Percentiles rank a stretch among this genome's conserved stretches.
These are phyloP conservation scores for Agrenia bidenticulata DNA, from an alignment of 2,888 invertebrate genomes.

Conservation along the genomic window DNA sequence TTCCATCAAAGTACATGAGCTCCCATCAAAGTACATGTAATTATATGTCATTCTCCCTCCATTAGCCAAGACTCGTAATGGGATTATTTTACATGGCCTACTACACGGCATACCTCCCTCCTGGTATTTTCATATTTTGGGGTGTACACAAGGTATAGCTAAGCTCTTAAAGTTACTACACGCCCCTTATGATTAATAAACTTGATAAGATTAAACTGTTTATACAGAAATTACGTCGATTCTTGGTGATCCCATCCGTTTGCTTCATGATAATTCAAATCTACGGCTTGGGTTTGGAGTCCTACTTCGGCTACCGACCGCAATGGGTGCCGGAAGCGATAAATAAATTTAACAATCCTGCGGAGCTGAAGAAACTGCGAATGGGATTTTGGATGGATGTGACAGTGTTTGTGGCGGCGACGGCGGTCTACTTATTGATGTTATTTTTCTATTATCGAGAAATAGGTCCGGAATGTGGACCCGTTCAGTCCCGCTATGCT, in stretches of 20 bases:
- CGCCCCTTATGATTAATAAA: too few relatives aligned
- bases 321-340: conserved; percentile 32
- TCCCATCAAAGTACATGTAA: too few relatives aligned
- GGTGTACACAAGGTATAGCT: conserved; percentile 46
- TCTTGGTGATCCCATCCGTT: conserved; percentile 37
- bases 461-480: conserved; percentile 37
- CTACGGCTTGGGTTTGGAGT: conserved; percentile 33
- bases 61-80: conserved; percentile 31
- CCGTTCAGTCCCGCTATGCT: conserved; percentile 40
- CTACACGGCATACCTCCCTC: conserved; percentile 41
- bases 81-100: conserved; percentile 43
- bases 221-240: conserved; percentile 39
- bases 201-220: too few relatives aligned
- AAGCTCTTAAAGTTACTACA: too few relatives aligned
- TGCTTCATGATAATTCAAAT: conserved; percentile 35
- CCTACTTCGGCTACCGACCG: conserved; percentile 30
- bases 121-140: conserved; percentile 41
- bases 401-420: conserved; percentile 14
- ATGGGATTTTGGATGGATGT: conserved; percentile 29
- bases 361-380: conserved; percentile 17
- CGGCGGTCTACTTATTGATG: conserved; percentile 36
- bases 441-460: conserved; percentile 43
- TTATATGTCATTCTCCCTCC: too few relatives aligned
- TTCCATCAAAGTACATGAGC: too few relatives aligned
- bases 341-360: conserved; percentile 15